A percentile compares a stretch with the other conserved stretches of the same genome.
Evolutionary conservation across 1,140 invertebrate genomes (phyloP).

Genomic region (Tetraneura akinire): DNA sequence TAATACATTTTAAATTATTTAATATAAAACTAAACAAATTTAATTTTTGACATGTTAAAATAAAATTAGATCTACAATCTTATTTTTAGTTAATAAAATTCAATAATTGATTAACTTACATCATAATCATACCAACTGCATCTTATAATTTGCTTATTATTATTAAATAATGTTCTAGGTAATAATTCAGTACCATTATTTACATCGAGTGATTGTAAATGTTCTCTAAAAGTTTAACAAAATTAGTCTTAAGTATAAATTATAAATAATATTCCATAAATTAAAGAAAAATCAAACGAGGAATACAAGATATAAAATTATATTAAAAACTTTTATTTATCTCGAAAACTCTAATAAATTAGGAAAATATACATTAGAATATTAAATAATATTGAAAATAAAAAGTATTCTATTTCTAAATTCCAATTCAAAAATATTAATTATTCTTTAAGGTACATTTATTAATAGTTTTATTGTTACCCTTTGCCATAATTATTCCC

Average conservation of each 20-base stretch:
- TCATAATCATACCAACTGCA: slow-evolving; percentile 54
- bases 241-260: not conserved
- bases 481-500: slow-evolving; percentile 53
- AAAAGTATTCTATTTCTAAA: too few species aligned
- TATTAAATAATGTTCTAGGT: slow-evolving; percentile 50
- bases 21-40: too few species aligned
- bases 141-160: slow-evolving; percentile 55
- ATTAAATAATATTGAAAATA: too few species aligned
- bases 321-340: too few species aligned
- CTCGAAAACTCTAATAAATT: too few species aligned
- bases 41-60: too few species aligned
- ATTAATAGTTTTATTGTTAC: not conserved
- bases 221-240: slow-evolving; percentile 28
- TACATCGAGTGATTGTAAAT: slow-evolving; percentile 48
- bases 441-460: too few species aligned
- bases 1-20: too few species aligned
- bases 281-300: too few species aligned
- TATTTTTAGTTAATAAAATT: not conserved
- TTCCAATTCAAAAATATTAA: too few species aligned
- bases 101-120: slow-evolving; percentile 38
- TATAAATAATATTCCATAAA: not conserved
- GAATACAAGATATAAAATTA: too few species aligned
- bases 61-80: not conserved
- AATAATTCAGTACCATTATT: slow-evolving; percentile 10
- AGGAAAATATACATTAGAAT: too few species aligned